phyloP scores from a whole-genome alignment of 2,113 vertebrate genomes.

The Malaclemys terrapin region DNA sequence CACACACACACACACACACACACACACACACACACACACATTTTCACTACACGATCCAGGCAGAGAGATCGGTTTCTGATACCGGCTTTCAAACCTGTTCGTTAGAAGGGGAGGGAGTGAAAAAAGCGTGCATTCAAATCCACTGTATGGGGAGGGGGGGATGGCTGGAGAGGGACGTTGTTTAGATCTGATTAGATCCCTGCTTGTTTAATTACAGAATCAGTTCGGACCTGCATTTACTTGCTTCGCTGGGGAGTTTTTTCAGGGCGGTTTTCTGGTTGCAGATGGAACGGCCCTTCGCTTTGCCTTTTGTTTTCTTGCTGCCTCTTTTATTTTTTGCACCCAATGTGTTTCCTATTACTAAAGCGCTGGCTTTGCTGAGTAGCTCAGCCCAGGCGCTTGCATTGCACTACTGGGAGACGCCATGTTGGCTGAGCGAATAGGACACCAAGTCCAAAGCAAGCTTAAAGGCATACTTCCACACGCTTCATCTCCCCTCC shows the following conservation, averaged over 20 bases:
- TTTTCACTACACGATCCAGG: neutral
- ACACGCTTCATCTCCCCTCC: conserved; percentile 69
- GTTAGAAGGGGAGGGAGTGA: neutral
- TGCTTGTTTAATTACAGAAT: conserved; percentile 33
- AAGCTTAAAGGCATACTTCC: conserved; percentile 74
- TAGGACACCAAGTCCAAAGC: conserved; percentile 76
- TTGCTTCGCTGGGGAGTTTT: conserved; percentile 46
- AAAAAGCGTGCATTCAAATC: neutral
- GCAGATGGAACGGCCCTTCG: conserved; percentile 49
- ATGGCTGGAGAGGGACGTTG: neutral
- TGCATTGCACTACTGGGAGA: conserved; percentile 73
- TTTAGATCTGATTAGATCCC: neutral
- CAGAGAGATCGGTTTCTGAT: neutral
- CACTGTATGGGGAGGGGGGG: neutral
- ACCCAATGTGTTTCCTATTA: conserved; percentile 78
- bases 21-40: neutral
- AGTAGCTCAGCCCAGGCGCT: conserved; percentile 66
- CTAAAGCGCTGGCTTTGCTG: conserved; percentile 65
- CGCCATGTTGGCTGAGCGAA: conserved; percentile 85
- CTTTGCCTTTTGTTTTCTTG: neutral
- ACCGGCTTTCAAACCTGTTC: neutral
- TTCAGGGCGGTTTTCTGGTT: conserved; percentile 51
- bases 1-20: neutral
- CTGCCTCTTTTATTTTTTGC: conserved; percentile 17
- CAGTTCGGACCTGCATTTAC: neutral